Conservation (phyloP, 2,888 invertebrate species). For the Eudemis profundana region DNA sequence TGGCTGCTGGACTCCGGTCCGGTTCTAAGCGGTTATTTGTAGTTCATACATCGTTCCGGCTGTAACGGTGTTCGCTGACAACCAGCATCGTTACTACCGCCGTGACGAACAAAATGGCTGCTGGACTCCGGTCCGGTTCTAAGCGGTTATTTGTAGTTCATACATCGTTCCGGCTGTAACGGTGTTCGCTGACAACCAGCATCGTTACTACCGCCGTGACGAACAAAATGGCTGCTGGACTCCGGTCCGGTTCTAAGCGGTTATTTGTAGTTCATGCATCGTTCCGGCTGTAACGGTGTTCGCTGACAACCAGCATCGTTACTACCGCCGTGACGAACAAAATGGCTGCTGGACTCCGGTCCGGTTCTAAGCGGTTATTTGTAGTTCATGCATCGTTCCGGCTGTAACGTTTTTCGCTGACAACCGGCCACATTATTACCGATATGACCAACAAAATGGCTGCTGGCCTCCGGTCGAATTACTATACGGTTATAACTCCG, state of each 20-base stretch:
- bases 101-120: conserved; percentile 94
- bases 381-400: too few relatives aligned
- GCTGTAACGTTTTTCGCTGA: conserved; percentile 97
- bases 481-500: too few relatives aligned
- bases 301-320: not conserved
- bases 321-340: not conserved
- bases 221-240: conserved; percentile 94
- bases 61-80: conserved; percentile 96
- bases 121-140: conserved; percentile 92
- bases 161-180: conserved; percentile 90
- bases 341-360: too few relatives aligned
- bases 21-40: conserved; percentile 80
- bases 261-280: not conserved
- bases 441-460: conserved; percentile 94
- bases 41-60: conserved; percentile 83
- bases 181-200: conserved; percentile 96
- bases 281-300: too few relatives aligned
- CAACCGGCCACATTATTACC: conserved; percentile 95
- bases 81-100: conserved; percentile 95
- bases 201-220: conserved; percentile 95
- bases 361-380: not conserved
- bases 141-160: conserved; percentile 43
- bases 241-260: conserved; percentile 88
- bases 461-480: conserved; percentile 93
- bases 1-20: conserved; percentile 92